Base-by-base conservation (phyloP, 1,140 invertebrate genomes). In the Anadara kagoshimensis region DNA sequence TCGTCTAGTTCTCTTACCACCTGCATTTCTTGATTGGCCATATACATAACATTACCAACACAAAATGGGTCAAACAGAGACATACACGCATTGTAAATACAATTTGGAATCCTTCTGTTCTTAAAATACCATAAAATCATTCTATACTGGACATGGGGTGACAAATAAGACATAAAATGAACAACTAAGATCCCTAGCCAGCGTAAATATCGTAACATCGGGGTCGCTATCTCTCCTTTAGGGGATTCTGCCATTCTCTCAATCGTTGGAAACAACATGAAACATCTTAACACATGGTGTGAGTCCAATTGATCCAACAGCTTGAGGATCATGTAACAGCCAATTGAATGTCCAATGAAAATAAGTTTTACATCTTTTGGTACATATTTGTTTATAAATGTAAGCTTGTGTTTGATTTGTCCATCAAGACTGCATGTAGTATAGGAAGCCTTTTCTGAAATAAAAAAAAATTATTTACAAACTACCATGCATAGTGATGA, bases 331-430 rank as follows among this genome's bases (percentile, higher is more conserved):
- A 96, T 93, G 91, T 95, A 95, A 73, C 92, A 91, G 0, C 95
- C 95, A 81, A 96, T 94, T 0, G 95, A 97, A 91, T 97, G 95
- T 1, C 94, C 95, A 76, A 97, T 91, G 0, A 96, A 79, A 87
- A 95, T 92, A 5, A 97, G 71, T 61, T 73, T 80, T 44, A 83
- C 80, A 78, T 83, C 89, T 47, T 89, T 77, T 7, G 95, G 94
- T 65, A 95, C 89, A 81, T 93, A 93, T 69, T 93, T 91, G 69
- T 92, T 90, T 53, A 96, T 93, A 86, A 96, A 96, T 56, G 92
- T 90, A 16, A 92, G 90, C 89, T 96, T 96, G 84, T 96, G 94
- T n/a, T 92, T 81, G n/a, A 95, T 89, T 90, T 97, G 95, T 10
- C 93, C 94, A 67, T 92, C 85, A 22, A 96, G 82, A 75, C 92